Evolutionary conservation across 2,797 vertebrate genomes (phyloP).

Genomic region (Acipenser transmontanus): DNA sequence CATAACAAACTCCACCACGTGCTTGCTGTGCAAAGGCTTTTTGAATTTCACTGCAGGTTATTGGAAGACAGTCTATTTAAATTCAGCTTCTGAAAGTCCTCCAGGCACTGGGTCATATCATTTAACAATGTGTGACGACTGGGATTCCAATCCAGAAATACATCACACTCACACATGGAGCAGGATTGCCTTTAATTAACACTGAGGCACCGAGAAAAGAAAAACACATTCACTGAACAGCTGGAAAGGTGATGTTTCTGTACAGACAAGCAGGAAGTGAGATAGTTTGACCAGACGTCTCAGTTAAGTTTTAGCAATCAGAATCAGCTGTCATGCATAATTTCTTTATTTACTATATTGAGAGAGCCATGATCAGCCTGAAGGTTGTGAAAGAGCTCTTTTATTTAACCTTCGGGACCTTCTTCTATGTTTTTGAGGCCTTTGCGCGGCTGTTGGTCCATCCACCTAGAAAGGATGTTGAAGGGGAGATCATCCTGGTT

Average conservation of each 20-base stretch:
- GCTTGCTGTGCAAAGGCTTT: no score
- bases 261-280: background rate
- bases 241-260: background rate
- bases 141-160: constrained; percentile 13
- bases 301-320: no score
- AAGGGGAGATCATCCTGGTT: constrained; percentile 29
- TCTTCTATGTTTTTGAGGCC: constrained; percentile 32
- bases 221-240: background rate
- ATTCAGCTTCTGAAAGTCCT: constrained; percentile 19
- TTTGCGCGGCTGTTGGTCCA: constrained; percentile 26
- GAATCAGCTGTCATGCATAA: constrained; percentile 21
- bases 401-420: constrained; percentile 19
- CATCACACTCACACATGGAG: constrained; percentile 6
- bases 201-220: background rate
- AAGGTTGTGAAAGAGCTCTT: constrained; percentile 20
- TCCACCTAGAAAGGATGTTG: constrained; percentile 25
- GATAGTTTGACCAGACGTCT: no score
- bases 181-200: constrained; percentile 3
- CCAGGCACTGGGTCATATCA: constrained; percentile 23
- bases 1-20: no score
- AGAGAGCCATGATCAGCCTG: constrained; percentile 12
- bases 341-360: constrained; percentile 16
- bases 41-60: no score
- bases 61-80: constrained; percentile 10
- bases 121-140: constrained; percentile 9